phyloP scores from a whole-genome alignment of 2,888 invertebrate species.

The Meliscaeva auricollis region DNA sequence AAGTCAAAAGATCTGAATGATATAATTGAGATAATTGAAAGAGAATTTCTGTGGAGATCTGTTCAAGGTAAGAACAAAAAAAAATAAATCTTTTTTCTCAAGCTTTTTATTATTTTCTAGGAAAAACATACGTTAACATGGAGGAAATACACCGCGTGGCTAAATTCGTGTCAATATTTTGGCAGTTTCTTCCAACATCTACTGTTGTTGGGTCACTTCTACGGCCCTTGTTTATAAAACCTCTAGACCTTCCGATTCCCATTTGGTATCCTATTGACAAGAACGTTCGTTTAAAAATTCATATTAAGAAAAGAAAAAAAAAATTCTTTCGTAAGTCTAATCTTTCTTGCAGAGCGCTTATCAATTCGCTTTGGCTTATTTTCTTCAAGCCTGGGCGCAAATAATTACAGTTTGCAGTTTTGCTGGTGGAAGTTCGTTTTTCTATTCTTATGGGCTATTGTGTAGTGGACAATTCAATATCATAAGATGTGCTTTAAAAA shows the following conservation, averaged over 20 bases:
- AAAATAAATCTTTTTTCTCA: too few species aligned
- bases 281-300: neutral
- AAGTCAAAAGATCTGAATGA: constrained; percentile 12
- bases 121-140: constrained; percentile 36
- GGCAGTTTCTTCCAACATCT: constrained; percentile 22
- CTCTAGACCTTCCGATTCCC: constrained; percentile 14
- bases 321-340: neutral
- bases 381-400: constrained; percentile 56
- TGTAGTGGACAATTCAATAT: constrained; percentile 64
- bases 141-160: constrained; percentile 7
- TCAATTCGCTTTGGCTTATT: constrained; percentile 47
- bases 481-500: constrained; percentile 59
- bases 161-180: constrained; percentile 7
- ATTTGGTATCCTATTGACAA: constrained; percentile 41
- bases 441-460: constrained; percentile 38
- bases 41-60: constrained; percentile 40
- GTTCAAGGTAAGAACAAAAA: too few species aligned
- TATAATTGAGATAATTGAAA: constrained; percentile 24
- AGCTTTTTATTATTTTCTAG: constrained; percentile 23
- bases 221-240: constrained; percentile 8
- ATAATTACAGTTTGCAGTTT: constrained; percentile 51
- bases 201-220: neutral
- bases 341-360: constrained; percentile 15
- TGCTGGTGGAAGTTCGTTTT: constrained; percentile 52
- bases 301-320: too few species aligned